Base-by-base conservation (phyloP, 35 echinoderm and acorn worm genomes). In the Eucidaris tribuloides region DNA sequence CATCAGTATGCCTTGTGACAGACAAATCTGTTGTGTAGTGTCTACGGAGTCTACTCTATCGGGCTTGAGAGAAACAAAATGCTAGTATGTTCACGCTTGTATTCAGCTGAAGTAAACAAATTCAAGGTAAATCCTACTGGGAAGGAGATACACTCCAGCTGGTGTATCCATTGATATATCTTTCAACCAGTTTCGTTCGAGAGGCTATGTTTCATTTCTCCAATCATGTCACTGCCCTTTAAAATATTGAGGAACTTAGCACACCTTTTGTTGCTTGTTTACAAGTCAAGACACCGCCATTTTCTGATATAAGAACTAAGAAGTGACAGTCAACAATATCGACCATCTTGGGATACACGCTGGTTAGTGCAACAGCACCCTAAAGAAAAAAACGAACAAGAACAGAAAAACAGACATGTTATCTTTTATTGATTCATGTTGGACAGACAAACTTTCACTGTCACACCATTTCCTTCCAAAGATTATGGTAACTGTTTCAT, bases 241-340 rank as follows among this genome's bases (percentile, higher is more conserved):
- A 34, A 64, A 4, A 23, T 59, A 59, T 59, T 19, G 30, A 7
- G 6, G 56, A 24, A 24, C 22, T 59, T 5, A 59, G 0, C 1
- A 59, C 56, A 74, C 68, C 68, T 74, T 20, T 74, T 22, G 68
- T 42, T n/a, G 68, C 68, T 20, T 74, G 68, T 25, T 18, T 38
- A 36, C 2, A 35, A n/a, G 28, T 44, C 68, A 74, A 42, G 2
- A 38, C 38, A 44, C 68, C 68, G 44, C 15, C 68, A 44, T 74
- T 74, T 36, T 74, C 68, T 3, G 68, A 74, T 6, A 74, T 1
- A 24, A 74, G 36, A 44, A 44, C 68, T 40, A 74, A 5, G 44
- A 74, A 74, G 9, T 74, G 68, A 74, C 68, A 42, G 23, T 74
- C 68, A 74, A 74, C 44, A 40, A 44, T 44, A 20, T 74, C 68